A percentile compares a stretch with the other conserved stretches of the same genome.
These are phyloP conservation scores for Mesorhabditis sp. DNA, from an alignment of 2,888 invertebrate species.

Conservation along the genomic window DNA sequence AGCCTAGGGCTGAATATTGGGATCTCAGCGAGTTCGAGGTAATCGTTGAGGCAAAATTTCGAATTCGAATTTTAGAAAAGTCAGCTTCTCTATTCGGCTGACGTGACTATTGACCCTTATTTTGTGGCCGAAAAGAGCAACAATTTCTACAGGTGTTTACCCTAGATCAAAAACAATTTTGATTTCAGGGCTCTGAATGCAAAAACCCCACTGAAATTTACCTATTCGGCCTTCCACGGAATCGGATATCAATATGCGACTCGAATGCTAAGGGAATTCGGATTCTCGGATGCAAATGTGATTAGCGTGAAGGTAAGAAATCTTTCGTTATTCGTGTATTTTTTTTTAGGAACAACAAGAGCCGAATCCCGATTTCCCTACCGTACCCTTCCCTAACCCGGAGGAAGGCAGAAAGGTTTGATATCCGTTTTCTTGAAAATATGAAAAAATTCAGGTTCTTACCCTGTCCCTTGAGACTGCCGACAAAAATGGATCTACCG, in stretches of 20 bases:
- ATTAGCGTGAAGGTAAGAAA: conserved; percentile 57
- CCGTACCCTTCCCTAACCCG: conserved; percentile 94
- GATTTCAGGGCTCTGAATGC: conserved; percentile 47
- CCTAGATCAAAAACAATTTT: background rate
- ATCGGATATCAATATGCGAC: conserved; percentile 80
- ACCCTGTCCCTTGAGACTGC: conserved; percentile 77
- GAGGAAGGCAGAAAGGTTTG: conserved; percentile 73
- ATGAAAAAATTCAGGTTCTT: conserved; percentile 43
- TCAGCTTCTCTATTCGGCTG: conserved; percentile 64
- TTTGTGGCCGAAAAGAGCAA: conserved; percentile 61
- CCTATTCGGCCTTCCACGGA: conserved; percentile 96
- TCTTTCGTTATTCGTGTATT: background rate
- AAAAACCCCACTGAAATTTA: conserved; percentile 67
- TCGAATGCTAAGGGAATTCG: conserved; percentile 73
- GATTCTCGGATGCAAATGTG: conserved; percentile 64
- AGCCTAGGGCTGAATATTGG: conserved; percentile 78
- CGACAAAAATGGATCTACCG: conserved; percentile 67
- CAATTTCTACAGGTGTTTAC: conserved; percentile 31
- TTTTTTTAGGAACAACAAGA: conserved; percentile 66
- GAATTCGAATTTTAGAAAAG: background rate
- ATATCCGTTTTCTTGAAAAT: background rate
- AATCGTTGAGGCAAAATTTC: conserved; percentile 23
- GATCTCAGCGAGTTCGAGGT: conserved; percentile 66
- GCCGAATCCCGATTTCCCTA: conserved; percentile 93
- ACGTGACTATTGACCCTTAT: conserved; percentile 69